phyloP scores from a whole-genome alignment of 2,888 invertebrate genomes.

The Priocnemis perturbator region DNA sequence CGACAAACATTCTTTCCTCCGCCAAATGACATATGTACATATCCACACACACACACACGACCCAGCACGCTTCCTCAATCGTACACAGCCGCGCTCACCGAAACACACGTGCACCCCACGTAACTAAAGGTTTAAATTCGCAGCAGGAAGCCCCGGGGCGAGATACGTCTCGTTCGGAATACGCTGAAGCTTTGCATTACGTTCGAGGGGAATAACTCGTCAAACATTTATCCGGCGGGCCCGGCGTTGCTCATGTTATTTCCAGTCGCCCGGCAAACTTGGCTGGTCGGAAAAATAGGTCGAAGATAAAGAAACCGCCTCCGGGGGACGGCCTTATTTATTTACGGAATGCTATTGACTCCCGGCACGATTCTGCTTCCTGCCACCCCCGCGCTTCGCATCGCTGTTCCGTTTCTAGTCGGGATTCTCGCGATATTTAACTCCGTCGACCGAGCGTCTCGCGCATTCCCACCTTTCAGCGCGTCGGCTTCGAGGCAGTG shows the following conservation, averaged over 20 bases:
- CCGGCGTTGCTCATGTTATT: conserved; percentile 16
- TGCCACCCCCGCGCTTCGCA: not conserved
- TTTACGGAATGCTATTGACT: conserved; percentile 31
- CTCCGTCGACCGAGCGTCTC: no score
- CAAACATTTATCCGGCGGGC: conserved; percentile 34
- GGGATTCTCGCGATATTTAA: no score
- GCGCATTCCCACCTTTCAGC: no score
- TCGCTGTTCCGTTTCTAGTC: no score
- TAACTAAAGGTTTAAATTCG: not conserved
- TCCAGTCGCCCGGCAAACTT: conserved; percentile 6
- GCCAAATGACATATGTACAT: no score
- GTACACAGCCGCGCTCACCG: no score
- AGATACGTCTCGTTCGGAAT: not conserved
- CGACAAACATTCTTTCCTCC: no score
- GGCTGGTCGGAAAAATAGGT: conserved; percentile 14
- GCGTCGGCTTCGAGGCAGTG: no score
- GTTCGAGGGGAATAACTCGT: conserved; percentile 7
- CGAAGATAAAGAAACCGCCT: conserved; percentile 6
- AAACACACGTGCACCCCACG: not conserved
- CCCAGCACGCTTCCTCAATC: no score
- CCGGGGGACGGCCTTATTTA: conserved; percentile 34
- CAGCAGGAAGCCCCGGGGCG: not conserved
- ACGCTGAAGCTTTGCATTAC: not conserved
- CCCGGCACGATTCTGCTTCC: not conserved
- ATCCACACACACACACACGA: no score